Conservation (phyloP, 1,140 invertebrate species). For the Cydia amplana region DNA sequence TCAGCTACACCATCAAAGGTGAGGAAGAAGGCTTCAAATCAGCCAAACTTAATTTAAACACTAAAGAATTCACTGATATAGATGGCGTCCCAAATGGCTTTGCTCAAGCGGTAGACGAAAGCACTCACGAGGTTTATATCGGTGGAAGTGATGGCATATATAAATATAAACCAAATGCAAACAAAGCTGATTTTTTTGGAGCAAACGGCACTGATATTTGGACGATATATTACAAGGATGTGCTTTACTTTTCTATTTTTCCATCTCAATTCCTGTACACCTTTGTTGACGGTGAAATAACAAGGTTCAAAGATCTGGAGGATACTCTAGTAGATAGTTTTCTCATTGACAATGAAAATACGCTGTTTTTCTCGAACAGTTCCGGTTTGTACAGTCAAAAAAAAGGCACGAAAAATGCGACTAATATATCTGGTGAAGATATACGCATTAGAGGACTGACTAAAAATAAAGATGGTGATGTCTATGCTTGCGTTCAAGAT, state of each 20-base stretch:
- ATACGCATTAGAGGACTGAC: constrained; percentile 51
- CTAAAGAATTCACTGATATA: constrained; percentile 55
- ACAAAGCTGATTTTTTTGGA: constrained; percentile 48
- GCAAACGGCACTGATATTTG: constrained; percentile 52
- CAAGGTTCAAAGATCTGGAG: constrained; percentile 58
- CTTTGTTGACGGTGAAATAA: constrained; percentile 46
- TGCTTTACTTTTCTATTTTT: constrained; percentile 58
- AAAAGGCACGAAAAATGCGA: constrained; percentile 55
- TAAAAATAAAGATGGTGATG: constrained; percentile 53
- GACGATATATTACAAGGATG: constrained; percentile 59
- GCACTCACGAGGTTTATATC: constrained; percentile 55
- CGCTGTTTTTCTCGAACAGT: constrained; percentile 57
- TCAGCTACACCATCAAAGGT: constrained; percentile 2
- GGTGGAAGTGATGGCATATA: constrained; percentile 63
- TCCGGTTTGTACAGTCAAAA: constrained; percentile 59
- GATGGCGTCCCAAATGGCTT: constrained; percentile 58
- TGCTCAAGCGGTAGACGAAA: constrained; percentile 58
- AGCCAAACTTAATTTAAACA: constrained; percentile 57
- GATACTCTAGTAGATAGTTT: constrained; percentile 65
- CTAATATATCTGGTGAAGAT: constrained; percentile 44
- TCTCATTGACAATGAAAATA: constrained; percentile 57
- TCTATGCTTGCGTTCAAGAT: constrained; percentile 53
- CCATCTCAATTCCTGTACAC: constrained; percentile 61
- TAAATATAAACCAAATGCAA: constrained; percentile 52
- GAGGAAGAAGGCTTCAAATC: constrained; percentile 39